Percentiles rank a stretch among this genome's conserved stretches.
These are phyloP conservation scores for Diprion similis DNA, from an alignment of 1,140 invertebrate species.

Conservation along the genomic window DNA sequence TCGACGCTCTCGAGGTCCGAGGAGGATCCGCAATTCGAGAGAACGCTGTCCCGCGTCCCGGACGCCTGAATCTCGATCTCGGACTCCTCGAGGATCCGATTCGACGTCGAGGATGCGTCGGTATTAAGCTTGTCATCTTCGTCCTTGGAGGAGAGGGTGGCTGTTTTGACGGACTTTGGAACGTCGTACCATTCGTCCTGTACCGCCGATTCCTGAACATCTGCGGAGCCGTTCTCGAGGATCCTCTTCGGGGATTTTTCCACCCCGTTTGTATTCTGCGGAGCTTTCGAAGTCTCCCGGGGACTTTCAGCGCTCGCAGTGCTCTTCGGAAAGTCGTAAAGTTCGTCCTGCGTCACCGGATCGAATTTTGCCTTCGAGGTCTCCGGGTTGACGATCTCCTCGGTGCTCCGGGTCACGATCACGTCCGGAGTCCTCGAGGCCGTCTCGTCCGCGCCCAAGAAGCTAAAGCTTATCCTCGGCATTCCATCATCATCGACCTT, in stretches of 20 bases:
- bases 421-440: slow-evolving; percentile 11
- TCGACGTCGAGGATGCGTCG: slow-evolving; percentile 23
- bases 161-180: slow-evolving; percentile 11
- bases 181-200: slow-evolving; percentile 23
- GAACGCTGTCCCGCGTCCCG: slow-evolving; percentile 25
- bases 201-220: neutral
- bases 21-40: slow-evolving; percentile 31
- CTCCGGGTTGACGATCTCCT: neutral
- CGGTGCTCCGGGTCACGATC: slow-evolving; percentile 7
- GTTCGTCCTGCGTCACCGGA: neutral
- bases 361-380: neutral
- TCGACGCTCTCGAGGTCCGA: slow-evolving; percentile 40
- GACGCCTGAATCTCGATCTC: neutral
- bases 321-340: slow-evolving; percentile 22
- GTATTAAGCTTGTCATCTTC: slow-evolving; percentile 10
- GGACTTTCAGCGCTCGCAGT: neutral
- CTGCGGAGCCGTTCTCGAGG: neutral
- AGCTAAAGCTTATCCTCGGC: slow-evolving; percentile 55
- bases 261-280: neutral
- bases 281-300: neutral
- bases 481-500: slow-evolving; percentile 47
- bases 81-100: neutral
- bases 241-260: slow-evolving; percentile 10
- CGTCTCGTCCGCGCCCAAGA: slow-evolving; percentile 37
- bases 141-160: neutral